These are phyloP conservation scores for Acanthornis magna DNA, from an alignment of 2,797 vertebrate species.

Conservation along the genomic window DNA sequence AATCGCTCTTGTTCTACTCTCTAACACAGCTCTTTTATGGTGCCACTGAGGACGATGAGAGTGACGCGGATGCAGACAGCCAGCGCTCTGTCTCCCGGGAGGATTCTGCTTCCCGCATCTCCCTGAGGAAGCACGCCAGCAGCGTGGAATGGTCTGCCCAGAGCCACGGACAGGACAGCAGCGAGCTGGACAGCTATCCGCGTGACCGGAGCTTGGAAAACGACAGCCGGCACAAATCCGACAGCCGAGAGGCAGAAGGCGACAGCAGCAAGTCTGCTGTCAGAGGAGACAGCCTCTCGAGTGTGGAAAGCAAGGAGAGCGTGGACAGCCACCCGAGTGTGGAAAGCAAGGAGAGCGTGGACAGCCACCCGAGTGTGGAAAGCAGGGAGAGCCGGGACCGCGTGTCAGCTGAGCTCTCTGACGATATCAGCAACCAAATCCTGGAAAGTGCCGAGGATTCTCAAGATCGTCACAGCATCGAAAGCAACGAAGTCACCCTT, in stretches of 20 bases:
- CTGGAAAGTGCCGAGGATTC: slow-evolving; percentile 31
- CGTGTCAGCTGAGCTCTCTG: background rate
- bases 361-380: background rate
- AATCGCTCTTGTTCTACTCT: background rate
- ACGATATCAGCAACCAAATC: slow-evolving; percentile 1
- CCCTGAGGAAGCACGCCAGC: background rate
- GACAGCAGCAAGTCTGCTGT: background rate
- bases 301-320: background rate
- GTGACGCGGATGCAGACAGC: slow-evolving; percentile 8
- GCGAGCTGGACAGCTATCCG: slow-evolving; percentile 17
- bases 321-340: background rate
- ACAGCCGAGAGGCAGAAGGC: background rate
- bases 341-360: background rate
- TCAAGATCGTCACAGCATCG: background rate
- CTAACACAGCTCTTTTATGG: slow-evolving; percentile 50
- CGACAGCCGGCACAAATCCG: slow-evolving; percentile 5
- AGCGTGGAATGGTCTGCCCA: background rate
- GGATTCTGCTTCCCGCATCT: background rate
- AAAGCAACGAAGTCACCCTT: slow-evolving; percentile 29
- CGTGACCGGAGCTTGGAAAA: slow-evolving; percentile 22
- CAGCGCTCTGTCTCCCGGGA: background rate
- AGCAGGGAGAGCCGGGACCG: background rate
- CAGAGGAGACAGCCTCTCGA: background rate
- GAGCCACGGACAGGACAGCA: slow-evolving; percentile 24
- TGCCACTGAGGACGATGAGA: slow-evolving; percentile 46